phyloP scores from a whole-genome alignment of 2,113 vertebrate genomes.

The Microcebus lehilahytsara region DNA sequence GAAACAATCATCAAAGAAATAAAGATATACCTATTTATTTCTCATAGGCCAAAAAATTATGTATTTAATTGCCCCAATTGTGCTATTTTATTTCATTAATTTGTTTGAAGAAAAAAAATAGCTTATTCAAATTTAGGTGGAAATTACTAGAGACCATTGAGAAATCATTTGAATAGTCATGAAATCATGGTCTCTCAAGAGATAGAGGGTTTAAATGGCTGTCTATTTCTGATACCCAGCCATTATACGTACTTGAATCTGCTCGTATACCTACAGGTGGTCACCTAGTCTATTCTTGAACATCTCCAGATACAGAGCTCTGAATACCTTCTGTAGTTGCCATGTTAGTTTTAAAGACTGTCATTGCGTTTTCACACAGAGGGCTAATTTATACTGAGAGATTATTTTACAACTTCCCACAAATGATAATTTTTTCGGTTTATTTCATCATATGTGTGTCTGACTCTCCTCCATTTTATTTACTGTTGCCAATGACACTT shows the following conservation, averaged over 20 bases:
- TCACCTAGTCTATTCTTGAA: not conserved
- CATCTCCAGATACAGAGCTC: not conserved
- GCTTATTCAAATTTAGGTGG: not conserved
- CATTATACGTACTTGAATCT: not conserved
- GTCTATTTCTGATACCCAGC: not conserved
- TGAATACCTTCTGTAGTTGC: not conserved
- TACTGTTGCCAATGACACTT: not conserved
- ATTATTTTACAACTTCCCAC: not conserved
- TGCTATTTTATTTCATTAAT: slow-evolving; percentile 18
- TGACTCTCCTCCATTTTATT: not conserved
- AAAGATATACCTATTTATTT: not conserved
- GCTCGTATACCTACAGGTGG: not conserved
- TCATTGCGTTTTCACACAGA: not conserved
- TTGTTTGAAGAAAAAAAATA: not conserved
- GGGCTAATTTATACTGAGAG: not conserved
- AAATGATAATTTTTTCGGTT: not conserved
- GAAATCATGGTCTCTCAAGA: not conserved
- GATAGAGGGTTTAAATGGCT: not conserved
- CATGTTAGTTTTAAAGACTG: not conserved
- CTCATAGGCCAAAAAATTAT: not conserved
- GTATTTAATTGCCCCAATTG: not conserved
- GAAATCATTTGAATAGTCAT: slow-evolving; percentile 19
- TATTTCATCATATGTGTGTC: not conserved
- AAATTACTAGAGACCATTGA: not conserved
- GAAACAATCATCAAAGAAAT: slow-evolving; percentile 56